Conservation (phyloP, 2,888 invertebrate genomes). For the Chaitophorus viminalis region DNA sequence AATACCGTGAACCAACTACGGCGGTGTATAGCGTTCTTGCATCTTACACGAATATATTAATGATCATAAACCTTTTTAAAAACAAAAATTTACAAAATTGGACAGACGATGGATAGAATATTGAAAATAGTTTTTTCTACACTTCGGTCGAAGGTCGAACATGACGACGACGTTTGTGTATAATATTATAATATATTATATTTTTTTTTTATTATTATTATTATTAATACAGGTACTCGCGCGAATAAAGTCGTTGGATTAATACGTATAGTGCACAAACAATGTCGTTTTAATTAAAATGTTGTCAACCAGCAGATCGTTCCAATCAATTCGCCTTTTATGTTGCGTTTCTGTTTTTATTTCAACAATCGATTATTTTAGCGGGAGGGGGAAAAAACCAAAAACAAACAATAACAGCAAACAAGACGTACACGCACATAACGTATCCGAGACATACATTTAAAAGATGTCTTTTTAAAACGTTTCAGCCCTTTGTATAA, state of each 20-base stretch:
- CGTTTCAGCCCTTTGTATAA: constrained; percentile 54
- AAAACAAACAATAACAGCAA: constrained; percentile 20
- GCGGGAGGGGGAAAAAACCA: background rate
- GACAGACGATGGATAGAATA: too few species aligned
- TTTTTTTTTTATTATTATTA: too few species aligned
- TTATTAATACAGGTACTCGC: too few species aligned
- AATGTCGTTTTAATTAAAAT: constrained; percentile 8
- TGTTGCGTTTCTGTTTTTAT: background rate
- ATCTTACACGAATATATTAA: too few species aligned
- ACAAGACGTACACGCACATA: background rate
- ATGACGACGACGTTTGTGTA: too few species aligned
- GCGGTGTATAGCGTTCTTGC: too few species aligned
- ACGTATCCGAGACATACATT: constrained; percentile 29
- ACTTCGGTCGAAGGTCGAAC: too few species aligned
- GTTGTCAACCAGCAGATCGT: background rate
- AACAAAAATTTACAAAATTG: too few species aligned
- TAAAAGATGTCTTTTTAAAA: constrained; percentile 52
- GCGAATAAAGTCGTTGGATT: background rate
- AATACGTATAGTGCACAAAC: background rate
- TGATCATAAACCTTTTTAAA: too few species aligned
- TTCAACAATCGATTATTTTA: background rate
- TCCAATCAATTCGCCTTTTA: background rate
- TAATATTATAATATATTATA: too few species aligned
- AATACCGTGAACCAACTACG: too few species aligned
- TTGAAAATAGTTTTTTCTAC: too few species aligned